These are phyloP conservation scores for Spialia ferax DNA, from an alignment of 2,888 invertebrate species.

Conservation along the genomic window DNA sequence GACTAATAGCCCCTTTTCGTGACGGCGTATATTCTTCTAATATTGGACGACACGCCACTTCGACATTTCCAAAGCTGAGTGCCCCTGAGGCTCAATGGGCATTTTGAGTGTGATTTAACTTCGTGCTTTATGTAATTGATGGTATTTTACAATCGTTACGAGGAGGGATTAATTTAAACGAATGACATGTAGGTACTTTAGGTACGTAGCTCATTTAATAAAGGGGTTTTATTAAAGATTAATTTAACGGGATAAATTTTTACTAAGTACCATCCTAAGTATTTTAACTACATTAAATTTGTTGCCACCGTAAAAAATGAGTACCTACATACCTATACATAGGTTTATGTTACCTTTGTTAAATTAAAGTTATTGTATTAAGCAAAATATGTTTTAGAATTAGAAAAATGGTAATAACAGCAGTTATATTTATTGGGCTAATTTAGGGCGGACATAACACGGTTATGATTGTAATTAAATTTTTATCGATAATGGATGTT, in stretches of 20 bases:
- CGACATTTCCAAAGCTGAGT: slow-evolving; percentile 56
- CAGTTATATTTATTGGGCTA: slow-evolving; percentile 27
- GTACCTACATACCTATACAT: too few species aligned
- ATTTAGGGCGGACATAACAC: slow-evolving; percentile 31
- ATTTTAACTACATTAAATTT: too few species aligned
- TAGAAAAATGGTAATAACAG: slow-evolving; percentile 21
- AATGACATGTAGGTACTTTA: neutral
- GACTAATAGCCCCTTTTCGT: slow-evolving; percentile 71
- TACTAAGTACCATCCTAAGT: neutral
- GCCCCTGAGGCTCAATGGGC: slow-evolving; percentile 42
- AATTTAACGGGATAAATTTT: neutral
- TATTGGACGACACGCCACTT: slow-evolving; percentile 62
- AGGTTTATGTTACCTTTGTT: too few species aligned
- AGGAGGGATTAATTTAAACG: slow-evolving; percentile 11
- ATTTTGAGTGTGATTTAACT: slow-evolving; percentile 37
- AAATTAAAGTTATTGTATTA: neutral
- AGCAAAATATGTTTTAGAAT: neutral
- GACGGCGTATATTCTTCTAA: slow-evolving; percentile 61
- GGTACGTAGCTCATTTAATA: neutral
- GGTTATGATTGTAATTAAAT: slow-evolving; percentile 46
- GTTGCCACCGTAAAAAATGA: too few species aligned
- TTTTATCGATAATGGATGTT: slow-evolving; percentile 43
- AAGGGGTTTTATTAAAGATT: neutral
- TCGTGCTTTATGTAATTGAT: slow-evolving; percentile 35
- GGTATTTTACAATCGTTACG: slow-evolving; percentile 21